A percentile compares a stretch with the other conserved stretches of the same genome.
phyloP scores from a whole-genome alignment of 2,113 vertebrate genomes.

The Trematomus loennbergii region DNA sequence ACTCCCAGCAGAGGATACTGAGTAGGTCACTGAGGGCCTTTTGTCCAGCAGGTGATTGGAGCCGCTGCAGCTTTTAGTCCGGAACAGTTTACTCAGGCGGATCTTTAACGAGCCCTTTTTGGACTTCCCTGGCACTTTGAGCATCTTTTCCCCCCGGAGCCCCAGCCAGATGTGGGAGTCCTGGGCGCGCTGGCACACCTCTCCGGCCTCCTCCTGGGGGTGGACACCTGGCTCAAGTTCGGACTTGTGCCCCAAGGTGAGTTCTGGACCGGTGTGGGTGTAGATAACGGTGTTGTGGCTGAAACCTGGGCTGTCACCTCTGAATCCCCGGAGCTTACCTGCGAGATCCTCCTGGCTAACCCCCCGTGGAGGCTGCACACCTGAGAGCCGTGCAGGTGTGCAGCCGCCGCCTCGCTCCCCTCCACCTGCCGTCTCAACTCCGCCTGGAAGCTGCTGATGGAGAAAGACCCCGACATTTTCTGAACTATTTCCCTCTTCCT shows the following conservation, averaged over 20 bases:
- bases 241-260: conserved; percentile 61
- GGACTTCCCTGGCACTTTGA: conserved; percentile 80
- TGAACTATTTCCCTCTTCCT: conserved; percentile 77
- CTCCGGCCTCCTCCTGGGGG: conserved; percentile 71
- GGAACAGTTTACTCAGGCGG: conserved; percentile 93
- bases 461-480: conserved; percentile 80
- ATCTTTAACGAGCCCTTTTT: conserved; percentile 91
- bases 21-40: conserved; percentile 85
- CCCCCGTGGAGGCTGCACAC: conserved; percentile 71
- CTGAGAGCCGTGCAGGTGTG: conserved; percentile 72
- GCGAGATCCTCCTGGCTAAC: conserved; percentile 39
- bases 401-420: conserved; percentile 67
- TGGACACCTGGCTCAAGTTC: conserved; percentile 71
- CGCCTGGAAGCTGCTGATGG: conserved; percentile 81
- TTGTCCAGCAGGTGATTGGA: conserved; percentile 84
- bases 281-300: conserved; percentile 13
- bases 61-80: conserved; percentile 94
- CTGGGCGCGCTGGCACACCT: conserved; percentile 77
- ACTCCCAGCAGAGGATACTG: conserved; percentile 87
- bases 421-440: conserved; percentile 76
- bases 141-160: conserved; percentile 62
- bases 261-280: conserved; percentile 54
- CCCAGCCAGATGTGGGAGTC: conserved; percentile 59
- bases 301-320: conserved; percentile 22
- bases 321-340: conserved; percentile 38